These are phyloP conservation scores for Oxystoma pomonae DNA, from an alignment of 2,888 invertebrate species.

Conservation along the genomic window DNA sequence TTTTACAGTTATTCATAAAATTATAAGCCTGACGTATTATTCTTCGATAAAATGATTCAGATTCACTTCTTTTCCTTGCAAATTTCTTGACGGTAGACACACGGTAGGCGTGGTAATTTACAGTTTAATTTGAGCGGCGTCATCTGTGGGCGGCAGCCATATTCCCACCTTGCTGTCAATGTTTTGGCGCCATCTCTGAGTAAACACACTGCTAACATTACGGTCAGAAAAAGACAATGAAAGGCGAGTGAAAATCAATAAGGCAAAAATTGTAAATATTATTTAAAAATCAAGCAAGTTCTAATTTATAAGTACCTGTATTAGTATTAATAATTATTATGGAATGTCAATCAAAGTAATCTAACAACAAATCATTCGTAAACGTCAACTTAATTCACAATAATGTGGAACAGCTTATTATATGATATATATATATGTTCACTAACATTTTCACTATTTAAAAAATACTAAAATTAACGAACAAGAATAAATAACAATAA, in stretches of 20 bases:
- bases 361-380: neutral
- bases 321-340: neutral
- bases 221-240: too few relatives aligned
- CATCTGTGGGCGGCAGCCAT: constrained; percentile 4
- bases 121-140: constrained; percentile 10
- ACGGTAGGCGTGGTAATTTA: constrained; percentile 28
- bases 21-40: too few relatives aligned
- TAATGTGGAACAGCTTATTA: neutral
- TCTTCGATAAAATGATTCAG: constrained; percentile 31
- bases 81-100: constrained; percentile 4
- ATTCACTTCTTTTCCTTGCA: constrained; percentile 29
- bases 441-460: too few relatives aligned
- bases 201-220: too few relatives aligned
- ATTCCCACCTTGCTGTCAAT: neutral
- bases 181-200: neutral
- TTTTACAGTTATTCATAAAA: too few relatives aligned
- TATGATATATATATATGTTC: neutral
- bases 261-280: too few relatives aligned
- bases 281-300: too few relatives aligned
- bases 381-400: neutral
- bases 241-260: too few relatives aligned
- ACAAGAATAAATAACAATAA: neutral
- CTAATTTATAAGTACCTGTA: neutral
- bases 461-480: neutral
- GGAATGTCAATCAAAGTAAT: neutral